Base-by-base conservation (phyloP, 2,797 vertebrate genomes). In the Synanceia verrucosa region DNA sequence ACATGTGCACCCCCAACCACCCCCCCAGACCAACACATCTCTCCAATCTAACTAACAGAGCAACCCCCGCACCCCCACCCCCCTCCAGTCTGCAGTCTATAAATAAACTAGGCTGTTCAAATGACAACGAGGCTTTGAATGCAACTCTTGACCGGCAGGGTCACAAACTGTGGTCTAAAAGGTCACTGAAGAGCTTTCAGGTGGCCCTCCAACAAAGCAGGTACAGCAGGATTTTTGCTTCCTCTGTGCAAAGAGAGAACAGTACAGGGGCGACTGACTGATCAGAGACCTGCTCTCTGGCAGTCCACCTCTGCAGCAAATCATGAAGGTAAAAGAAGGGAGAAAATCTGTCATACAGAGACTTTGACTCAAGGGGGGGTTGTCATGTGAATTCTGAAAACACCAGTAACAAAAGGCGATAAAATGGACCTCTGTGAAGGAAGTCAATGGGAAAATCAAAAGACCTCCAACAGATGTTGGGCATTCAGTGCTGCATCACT, bases 81-180 rank as follows among this genome's bases (percentile, higher is more conserved):
- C n/a, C n/a, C n/a, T n/a, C n/a, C n/a, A n/a, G 60, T 86, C 76
- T 78, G 65, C 73, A 76, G 70, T 82, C 86, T 91, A 91, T 90
- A 91, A 92, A 94, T 91, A 93, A 89, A 89, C 63, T 14, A 43
- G 78, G 69, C 81, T 81, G 82, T 84, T 83, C 65, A 83, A 80
- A 87, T 88, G 41, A 70, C 63, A 78, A 70, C 85, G 69, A 72
- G 70, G 46, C 57, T 71, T 78, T 80, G 60, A 81, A 83, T 83
- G 72, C 70, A 70, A 70, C 58, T 66, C 58, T 76, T 76, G 61
- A 84, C 73, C 66, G 73, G 64, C 28, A 70, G 77, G 58, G 70
- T 76, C 50, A 31, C 53, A 86, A 70, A 60, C 65, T 81, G 9
- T n/a, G 60, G 70, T 53, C 28, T 39, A 39, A 14, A n/a, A 33